Base-by-base conservation (phyloP, 2,888 invertebrate species). In the Pollenia angustigena region DNA sequence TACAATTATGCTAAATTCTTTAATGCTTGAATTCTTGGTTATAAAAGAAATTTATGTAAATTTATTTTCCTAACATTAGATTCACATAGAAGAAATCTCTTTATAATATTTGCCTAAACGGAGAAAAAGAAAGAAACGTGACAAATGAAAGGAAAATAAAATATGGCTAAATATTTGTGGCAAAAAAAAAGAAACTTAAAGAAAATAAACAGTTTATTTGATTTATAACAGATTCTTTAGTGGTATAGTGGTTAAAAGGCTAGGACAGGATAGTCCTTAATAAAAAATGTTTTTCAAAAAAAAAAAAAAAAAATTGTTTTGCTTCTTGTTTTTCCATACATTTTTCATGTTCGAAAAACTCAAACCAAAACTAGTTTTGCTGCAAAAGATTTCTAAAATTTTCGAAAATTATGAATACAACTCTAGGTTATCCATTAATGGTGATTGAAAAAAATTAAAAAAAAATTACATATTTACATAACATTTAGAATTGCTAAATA, bases 31-130 rank as follows among this genome's bases (percentile, higher is more conserved):
- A 82, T 69, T 81, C 85, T 74, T 71, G 40, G 58, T 54, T 78
- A 79, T 68, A 85, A 81, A 78, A 79, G 78, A 84, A 79, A 79
- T 79, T 72, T 79, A 84, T 84, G 84, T 60, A 79, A 84, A 84
- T 79, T 72, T 72, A 50, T 62, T 50, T 58, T 16, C 83, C 72
- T 72, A 69, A 76, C 40, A 81, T 74, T 72, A 56, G 52, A 74
- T 81, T 81, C 42, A 18, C 71, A 64, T 56, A 81, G 48, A 46
- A 68, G 11, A 44, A 66, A 44, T 44, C 18, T 40, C 48, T 69
- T 79, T 23, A 56, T 0, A 62, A 32, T 75, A 32, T 75, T 75
- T 52, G 7, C 62, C 23, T 42, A 62, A 75, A 75, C 14, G 18
- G 8, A 18, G 32, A 66, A 64, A 23, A 23, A n/a, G 16, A 60